Conservation (phyloP, 2,113 vertebrate species). For the Pampusana beccarii region DNA sequence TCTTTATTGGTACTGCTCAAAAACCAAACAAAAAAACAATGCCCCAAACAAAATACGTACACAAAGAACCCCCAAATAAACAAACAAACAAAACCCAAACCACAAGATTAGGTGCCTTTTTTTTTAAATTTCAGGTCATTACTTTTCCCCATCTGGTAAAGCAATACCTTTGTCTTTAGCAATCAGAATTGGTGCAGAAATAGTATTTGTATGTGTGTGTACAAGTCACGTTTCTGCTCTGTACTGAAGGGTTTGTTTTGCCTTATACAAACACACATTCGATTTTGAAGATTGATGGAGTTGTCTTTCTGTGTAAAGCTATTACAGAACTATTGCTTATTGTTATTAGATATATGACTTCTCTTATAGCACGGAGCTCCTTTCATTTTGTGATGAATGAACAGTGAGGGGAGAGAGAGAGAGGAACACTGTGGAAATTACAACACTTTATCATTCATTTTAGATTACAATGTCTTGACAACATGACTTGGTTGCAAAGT, state of each 20-base stretch:
- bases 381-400: slow-evolving; percentile 41
- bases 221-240: not conserved
- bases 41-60: no score
- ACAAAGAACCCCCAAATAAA: no score
- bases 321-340: not conserved
- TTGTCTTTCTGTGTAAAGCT: not conserved
- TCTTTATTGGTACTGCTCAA: not conserved
- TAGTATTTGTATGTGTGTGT: not conserved
- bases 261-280: not conserved
- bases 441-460: slow-evolving; percentile 7
- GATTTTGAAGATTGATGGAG: not conserved
- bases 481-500: not conserved
- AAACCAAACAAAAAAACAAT: not conserved
- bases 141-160: not conserved
- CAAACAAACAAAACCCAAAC: no score
- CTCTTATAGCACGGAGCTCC: not conserved
- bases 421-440: not conserved
- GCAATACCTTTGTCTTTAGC: not conserved
- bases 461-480: slow-evolving; percentile 6
- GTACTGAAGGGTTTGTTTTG: not conserved
- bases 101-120: not conserved
- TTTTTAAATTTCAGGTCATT: not conserved
- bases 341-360: not conserved
- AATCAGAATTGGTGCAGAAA: not conserved
- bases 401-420: not conserved